Evolutionary conservation across 2,888 invertebrate species (phyloP), one percentile per base, ranked within the genome.

Genomic region (Acleris emargana): DNA sequence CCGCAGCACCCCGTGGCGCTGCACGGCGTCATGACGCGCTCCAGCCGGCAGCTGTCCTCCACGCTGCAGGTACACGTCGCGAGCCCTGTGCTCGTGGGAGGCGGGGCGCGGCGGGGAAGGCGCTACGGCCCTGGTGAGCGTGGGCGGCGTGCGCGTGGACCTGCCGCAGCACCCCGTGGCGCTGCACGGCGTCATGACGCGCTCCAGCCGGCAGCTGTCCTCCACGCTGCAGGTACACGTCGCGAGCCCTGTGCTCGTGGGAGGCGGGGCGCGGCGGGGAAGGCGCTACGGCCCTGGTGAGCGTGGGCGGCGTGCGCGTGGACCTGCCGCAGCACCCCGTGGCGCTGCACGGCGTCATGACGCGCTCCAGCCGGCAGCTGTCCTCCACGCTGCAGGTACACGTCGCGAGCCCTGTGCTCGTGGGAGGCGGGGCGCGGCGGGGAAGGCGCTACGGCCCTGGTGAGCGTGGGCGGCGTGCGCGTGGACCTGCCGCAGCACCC

Each of bases 271-370:
- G 97, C 79, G 95, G 96, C 58, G 95, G 96, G 0, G 85, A 97
- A 61, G 82, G 94, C 95, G 73, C 96, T 93, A 95, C 76, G 87
- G 96, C 77, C 95, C 96, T 98, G 64, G 89, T 98, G 9, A 97
- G 97, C 9, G 95, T 99, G 62, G 99, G 99, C 1, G 96, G 96
- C 16, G 96, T 99, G 1, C 95, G 97, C 70, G 96, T 99, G 62
- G 99, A 99, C 86, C 98, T 99, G 80, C 99, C 99, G 4, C 99
- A 99, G 88, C 99, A 99, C 91, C 99, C 99, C 0, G 98, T 99
- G 0, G 98, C 97, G 7, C 91, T 99, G 73, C 99, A 99, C 88
- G 99, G 99, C 58, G 99, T 99, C 96, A 98, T 99, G 95, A 98
- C 98, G 0, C 94, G 99, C 73, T 97, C 98, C 70, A 97, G 98